Conservation (phyloP, 2,888 invertebrate species). For the Aplocera efformata region DNA sequence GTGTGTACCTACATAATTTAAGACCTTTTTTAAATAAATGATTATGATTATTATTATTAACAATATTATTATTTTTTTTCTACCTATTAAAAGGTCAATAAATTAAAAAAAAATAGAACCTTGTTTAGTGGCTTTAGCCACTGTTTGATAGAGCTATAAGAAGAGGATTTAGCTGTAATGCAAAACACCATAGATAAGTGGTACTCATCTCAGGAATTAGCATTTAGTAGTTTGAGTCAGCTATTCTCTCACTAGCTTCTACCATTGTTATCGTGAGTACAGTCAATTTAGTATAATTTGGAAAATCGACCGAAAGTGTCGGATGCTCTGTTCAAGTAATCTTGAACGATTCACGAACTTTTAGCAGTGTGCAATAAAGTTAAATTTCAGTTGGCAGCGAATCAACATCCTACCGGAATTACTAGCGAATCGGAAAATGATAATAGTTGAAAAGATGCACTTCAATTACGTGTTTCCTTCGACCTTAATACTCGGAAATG, state of each 20-base stretch:
- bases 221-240: slow-evolving; percentile 3
- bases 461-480: slow-evolving; percentile 67
- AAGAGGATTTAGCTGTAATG: no score
- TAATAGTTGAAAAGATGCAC: slow-evolving; percentile 67
- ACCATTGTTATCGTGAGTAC: slow-evolving; percentile 28
- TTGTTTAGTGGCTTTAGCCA: no score
- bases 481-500: slow-evolving; percentile 64
- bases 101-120: no score
- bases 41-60: no score
- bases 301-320: slow-evolving; percentile 49
- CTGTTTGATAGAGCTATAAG: no score
- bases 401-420: slow-evolving; percentile 55
- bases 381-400: slow-evolving; percentile 25
- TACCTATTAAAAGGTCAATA: no score
- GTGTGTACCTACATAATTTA: no score
- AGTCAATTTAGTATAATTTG: slow-evolving; percentile 43
- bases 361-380: slow-evolving; percentile 19
- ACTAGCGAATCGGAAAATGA: slow-evolving; percentile 69
- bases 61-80: no score
- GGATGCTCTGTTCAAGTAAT: slow-evolving; percentile 29
- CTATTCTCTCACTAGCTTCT: slow-evolving; percentile 4
- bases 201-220: no score
- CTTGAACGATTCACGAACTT: slow-evolving; percentile 15
- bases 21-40: no score
- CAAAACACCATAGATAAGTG: no score